These are phyloP conservation scores for Stenichneumon culpator DNA, from an alignment of 2,888 invertebrate species.

Conservation along the genomic window DNA sequence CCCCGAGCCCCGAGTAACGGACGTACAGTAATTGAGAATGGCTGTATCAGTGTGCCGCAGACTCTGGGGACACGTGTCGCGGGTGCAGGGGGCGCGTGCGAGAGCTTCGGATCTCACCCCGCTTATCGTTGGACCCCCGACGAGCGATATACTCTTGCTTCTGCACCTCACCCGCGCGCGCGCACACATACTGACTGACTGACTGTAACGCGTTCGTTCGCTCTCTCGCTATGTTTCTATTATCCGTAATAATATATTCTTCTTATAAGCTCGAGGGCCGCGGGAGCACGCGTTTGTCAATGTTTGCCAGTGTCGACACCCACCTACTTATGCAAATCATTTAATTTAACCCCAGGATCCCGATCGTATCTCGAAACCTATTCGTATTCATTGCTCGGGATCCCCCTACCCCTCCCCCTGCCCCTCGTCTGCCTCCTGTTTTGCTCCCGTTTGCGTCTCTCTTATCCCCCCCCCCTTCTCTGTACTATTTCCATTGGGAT, in stretches of 20 bases:
- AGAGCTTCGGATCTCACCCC: constrained; percentile 63
- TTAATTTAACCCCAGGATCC: constrained; percentile 84
- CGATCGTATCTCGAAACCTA: constrained; percentile 85
- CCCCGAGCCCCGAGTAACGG: constrained; percentile 52
- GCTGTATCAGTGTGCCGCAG: constrained; percentile 82
- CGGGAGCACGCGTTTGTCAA: constrained; percentile 84
- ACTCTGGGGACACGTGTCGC: constrained; percentile 78
- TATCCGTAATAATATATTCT: constrained; percentile 84
- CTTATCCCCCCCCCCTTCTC: background rate
- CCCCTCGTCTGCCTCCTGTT: constrained; percentile 47
- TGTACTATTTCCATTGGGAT: constrained; percentile 20
- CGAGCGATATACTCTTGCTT: constrained; percentile 25
- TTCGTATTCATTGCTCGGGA: constrained; percentile 84
- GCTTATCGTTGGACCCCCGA: constrained; percentile 56
- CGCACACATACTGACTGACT: constrained; percentile 12
- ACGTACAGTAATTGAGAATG: constrained; percentile 81
- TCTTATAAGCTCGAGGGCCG: constrained; percentile 76
- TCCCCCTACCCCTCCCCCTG: constrained; percentile 25
- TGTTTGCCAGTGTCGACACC: constrained; percentile 85
- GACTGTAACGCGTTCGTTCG: constrained; percentile 36
- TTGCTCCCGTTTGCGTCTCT: constrained; percentile 55
- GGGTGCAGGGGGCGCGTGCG: constrained; percentile 59
- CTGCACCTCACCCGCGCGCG: constrained; percentile 21
- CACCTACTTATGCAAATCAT: constrained; percentile 86
- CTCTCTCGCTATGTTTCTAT: constrained; percentile 80